A percentile compares a stretch with the other conserved stretches of the same genome.
Evolutionary conservation across 2,888 invertebrate genomes (phyloP).

Genomic region (Drosophila borealis): DNA sequence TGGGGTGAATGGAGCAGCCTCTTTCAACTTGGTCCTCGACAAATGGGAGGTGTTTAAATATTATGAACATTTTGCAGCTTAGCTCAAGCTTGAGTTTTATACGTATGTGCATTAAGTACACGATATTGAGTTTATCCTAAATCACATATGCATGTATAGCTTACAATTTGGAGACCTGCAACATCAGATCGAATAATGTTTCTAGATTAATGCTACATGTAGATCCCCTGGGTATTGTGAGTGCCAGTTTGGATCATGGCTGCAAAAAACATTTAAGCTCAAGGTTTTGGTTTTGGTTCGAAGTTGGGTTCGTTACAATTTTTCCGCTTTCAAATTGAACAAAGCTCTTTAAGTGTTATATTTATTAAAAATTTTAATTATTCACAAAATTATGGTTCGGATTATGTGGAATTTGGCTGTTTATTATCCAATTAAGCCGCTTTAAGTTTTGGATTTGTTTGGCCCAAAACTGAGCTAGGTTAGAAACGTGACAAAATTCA

Average conservation of each 20-base stretch:
- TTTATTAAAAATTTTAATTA: no score
- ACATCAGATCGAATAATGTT: neutral
- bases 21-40: slow-evolving; percentile 32
- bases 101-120: neutral
- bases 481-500: no score
- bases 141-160: neutral
- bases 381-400: no score
- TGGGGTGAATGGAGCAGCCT: slow-evolving; percentile 12
- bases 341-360: no score
- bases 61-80: slow-evolving; percentile 22
- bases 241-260: neutral
- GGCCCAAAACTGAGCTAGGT: no score
- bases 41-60: slow-evolving; percentile 19
- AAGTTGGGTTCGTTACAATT: no score
- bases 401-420: no score
- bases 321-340: no score
- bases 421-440: no score
- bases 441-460: no score
- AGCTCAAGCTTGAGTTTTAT: slow-evolving; percentile 2
- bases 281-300: no score
- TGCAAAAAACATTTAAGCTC: no score
- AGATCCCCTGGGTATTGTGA: neutral
- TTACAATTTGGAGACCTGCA: neutral
- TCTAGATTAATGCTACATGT: neutral
- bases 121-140: neutral